phyloP scores from a whole-genome alignment of 2,113 vertebrate genomes.

The Talpa occidentalis region DNA sequence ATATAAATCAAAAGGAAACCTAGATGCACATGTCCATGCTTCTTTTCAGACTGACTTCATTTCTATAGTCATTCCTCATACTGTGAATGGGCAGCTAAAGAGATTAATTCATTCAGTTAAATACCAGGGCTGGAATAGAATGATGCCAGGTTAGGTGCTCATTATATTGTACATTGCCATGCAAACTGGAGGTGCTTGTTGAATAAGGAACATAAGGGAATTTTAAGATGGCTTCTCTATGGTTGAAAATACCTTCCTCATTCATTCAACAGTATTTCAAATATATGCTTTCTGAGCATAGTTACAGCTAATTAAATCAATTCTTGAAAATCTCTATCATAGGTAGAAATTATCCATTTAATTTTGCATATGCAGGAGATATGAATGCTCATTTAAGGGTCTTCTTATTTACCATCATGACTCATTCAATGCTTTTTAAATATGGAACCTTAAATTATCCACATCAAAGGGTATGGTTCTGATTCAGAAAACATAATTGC shows the following conservation, averaged over 20 bases:
- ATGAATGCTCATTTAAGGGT: slow-evolving; percentile 56
- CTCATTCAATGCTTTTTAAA: slow-evolving; percentile 67
- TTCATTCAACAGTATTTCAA: slow-evolving; percentile 55
- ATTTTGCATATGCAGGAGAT: slow-evolving; percentile 53
- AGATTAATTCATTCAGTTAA: slow-evolving; percentile 79
- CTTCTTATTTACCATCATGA: slow-evolving; percentile 72
- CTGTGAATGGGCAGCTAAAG: slow-evolving; percentile 71
- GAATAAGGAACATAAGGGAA: slow-evolving; percentile 55
- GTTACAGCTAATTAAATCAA: slow-evolving; percentile 69
- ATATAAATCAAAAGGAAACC: slow-evolving; percentile 28
- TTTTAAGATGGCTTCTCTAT: slow-evolving; percentile 64
- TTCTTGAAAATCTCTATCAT: slow-evolving; percentile 63
- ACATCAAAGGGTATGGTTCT: slow-evolving; percentile 49
- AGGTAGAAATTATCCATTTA: slow-evolving; percentile 65
- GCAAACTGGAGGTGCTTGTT: slow-evolving; percentile 45
- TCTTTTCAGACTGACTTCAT: slow-evolving; percentile 45
- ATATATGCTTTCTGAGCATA: slow-evolving; percentile 59
- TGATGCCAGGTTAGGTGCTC: slow-evolving; percentile 56
- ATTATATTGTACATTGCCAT: not conserved
- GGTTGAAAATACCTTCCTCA: slow-evolving; percentile 54
- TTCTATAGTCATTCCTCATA: slow-evolving; percentile 60
- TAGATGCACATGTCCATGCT: slow-evolving; percentile 1
- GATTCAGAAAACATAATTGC: slow-evolving; percentile 61
- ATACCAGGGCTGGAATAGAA: slow-evolving; percentile 75
- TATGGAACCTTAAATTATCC: slow-evolving; percentile 58